A percentile compares a stretch with the other conserved stretches of the same genome.
phyloP scores from a whole-genome alignment of 2,113 vertebrate genomes.

The Grallaria varia region DNA sequence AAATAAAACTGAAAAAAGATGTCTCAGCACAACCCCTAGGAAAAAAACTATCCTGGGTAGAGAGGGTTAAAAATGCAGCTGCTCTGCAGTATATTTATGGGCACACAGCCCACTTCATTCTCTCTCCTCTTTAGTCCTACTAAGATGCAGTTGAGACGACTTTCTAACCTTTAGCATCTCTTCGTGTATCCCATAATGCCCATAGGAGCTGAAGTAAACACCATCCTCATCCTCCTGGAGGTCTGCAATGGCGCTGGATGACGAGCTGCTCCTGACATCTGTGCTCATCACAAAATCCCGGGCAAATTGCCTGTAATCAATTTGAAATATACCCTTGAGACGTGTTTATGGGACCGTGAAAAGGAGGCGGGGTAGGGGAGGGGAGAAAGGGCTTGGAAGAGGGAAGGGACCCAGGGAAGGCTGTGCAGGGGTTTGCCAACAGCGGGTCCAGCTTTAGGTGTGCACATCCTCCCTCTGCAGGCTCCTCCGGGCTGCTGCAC shows the following conservation, averaged over 20 bases:
- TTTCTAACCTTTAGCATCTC: conserved; percentile 97
- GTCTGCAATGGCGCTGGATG: conserved; percentile 74
- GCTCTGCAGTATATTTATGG: conserved; percentile 25
- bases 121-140: not conserved
- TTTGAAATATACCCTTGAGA: conserved; percentile 78
- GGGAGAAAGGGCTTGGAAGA: not conserved
- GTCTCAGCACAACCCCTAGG: not conserved
- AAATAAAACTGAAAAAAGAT: not conserved
- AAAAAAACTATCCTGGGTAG: not conserved
- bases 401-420: not conserved
- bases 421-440: not conserved
- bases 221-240: conserved; percentile 90
- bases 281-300: conserved; percentile 88
- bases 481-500: not conserved
- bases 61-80: conserved; percentile 72
- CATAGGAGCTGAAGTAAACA: conserved; percentile 96
- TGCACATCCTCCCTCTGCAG: conserved; percentile 81
- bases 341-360: conserved; percentile 56
- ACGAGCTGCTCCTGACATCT: conserved; percentile 70
- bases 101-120: not conserved
- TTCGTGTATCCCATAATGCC: conserved; percentile 94
- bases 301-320: conserved; percentile 86
- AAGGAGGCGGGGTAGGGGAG: not conserved
- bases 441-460: not conserved
- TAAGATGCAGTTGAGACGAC: not conserved